Conservation (phyloP, 2,113 vertebrate species). For the Rhagologus leucostigma region DNA sequence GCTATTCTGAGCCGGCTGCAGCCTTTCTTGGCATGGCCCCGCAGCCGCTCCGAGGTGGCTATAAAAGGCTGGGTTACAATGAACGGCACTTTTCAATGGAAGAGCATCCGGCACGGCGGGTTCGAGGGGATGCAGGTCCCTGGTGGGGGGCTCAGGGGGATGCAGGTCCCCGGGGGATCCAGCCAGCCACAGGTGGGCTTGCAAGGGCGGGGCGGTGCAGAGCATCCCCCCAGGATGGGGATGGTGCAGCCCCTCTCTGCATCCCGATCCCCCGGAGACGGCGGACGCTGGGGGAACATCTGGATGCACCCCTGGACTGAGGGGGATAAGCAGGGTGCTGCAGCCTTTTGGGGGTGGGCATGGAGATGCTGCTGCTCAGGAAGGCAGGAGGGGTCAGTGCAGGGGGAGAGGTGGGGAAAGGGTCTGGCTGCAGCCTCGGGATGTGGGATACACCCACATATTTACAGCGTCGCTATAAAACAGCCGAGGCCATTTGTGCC, state of each 20-base stretch:
- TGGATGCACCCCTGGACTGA: background rate
- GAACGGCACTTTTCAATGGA: slow-evolving; percentile 36
- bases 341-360: background rate
- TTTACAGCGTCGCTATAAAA: background rate
- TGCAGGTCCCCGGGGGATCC: background rate
- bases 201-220: background rate
- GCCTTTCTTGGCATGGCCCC: slow-evolving; percentile 52
- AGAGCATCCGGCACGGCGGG: background rate
- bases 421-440: background rate
- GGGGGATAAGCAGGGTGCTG: background rate
- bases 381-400: background rate
- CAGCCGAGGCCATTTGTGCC: background rate
- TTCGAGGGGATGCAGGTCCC: background rate
- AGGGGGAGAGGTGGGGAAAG: background rate
- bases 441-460: background rate
- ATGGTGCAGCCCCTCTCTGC: background rate
- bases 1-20: slow-evolving; percentile 63
- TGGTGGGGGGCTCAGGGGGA: background rate
- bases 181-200: background rate
- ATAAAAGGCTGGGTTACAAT: slow-evolving; percentile 43
- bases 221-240: background rate
- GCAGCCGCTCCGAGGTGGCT: background rate
- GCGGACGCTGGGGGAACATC: background rate
- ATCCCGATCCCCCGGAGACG: rapidly evolving
- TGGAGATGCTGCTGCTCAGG: background rate